These are phyloP conservation scores for Athripsodes cinereus DNA, from an alignment of 2,888 invertebrate genomes.

Conservation along the genomic window DNA sequence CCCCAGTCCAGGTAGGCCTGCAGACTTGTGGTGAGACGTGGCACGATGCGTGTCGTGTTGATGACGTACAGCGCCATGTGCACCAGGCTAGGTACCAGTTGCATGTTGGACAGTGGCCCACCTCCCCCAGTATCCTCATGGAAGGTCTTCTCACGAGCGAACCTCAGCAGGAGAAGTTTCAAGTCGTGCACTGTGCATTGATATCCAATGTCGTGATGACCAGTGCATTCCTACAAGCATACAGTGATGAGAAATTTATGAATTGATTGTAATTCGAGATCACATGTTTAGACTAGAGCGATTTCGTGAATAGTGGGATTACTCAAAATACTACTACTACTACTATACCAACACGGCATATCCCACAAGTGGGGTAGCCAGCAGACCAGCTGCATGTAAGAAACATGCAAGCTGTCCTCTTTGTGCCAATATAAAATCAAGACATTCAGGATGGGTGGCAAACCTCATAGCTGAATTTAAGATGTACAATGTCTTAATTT, in stretches of 20 bases:
- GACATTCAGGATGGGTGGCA: too few species aligned
- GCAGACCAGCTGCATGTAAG: too few species aligned
- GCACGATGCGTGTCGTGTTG: constrained; percentile 73
- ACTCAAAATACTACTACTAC: too few species aligned
- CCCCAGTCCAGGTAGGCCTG: constrained; percentile 63
- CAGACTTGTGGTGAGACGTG: constrained; percentile 74
- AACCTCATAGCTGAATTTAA: too few species aligned
- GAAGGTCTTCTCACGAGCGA: constrained; percentile 92
- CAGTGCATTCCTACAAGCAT: constrained; percentile 54
- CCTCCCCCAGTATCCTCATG: constrained; percentile 97
- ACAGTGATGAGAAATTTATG: background rate
- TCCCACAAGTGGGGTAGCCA: too few species aligned
- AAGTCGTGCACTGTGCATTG: constrained; percentile 85
- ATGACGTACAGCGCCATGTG: constrained; percentile 94
- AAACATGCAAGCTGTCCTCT: too few species aligned
- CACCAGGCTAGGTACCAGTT: constrained; percentile 87
- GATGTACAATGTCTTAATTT: too few species aligned
- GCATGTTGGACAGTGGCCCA: constrained; percentile 95
- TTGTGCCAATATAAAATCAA: too few species aligned
- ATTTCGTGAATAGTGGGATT: too few species aligned
- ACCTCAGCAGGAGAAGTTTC: constrained; percentile 80
- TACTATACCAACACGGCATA: too few species aligned
- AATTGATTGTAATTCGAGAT: too few species aligned
- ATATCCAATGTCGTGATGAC: constrained; percentile 72
- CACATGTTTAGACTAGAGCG: too few species aligned